These are phyloP conservation scores for Polydrusus cervinus DNA, from an alignment of 2,888 invertebrate species.

Conservation along the genomic window DNA sequence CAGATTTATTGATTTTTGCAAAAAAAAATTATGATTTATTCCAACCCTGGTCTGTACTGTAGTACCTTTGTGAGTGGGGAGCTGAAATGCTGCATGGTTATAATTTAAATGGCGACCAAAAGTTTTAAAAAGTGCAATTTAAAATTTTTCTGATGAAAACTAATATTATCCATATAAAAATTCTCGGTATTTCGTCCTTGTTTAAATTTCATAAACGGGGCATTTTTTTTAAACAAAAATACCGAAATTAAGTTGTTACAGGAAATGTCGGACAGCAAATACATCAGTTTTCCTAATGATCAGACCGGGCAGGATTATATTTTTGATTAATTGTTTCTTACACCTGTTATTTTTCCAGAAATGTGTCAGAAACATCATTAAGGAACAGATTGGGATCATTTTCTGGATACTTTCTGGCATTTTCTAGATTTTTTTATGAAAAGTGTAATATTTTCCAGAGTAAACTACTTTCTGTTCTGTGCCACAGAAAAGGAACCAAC, in stretches of 20 bases:
- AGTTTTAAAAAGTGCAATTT: too few relatives aligned
- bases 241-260: slow-evolving; percentile 26
- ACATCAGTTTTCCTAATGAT: slow-evolving; percentile 24
- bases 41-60: too few relatives aligned
- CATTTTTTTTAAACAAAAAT: slow-evolving; percentile 6
- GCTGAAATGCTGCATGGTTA: too few relatives aligned
- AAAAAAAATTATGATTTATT: too few relatives aligned
- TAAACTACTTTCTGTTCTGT: too few relatives aligned
- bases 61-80: too few relatives aligned
- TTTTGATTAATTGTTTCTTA: slow-evolving; percentile 12
- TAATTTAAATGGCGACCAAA: too few relatives aligned
- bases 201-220: neutral
- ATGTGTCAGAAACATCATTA: neutral
- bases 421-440: neutral
- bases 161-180: too few relatives aligned
- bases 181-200: too few relatives aligned
- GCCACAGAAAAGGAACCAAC: too few relatives aligned
- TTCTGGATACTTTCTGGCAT: neutral
- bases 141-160: too few relatives aligned
- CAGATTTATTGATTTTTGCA: too few relatives aligned
- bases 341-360: slow-evolving; percentile 17
- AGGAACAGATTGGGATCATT: neutral
- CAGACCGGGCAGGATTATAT: slow-evolving; percentile 12
- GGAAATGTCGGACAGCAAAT: slow-evolving; percentile 22
- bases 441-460: neutral